phyloP scores from a whole-genome alignment of 2,888 invertebrate genomes.

The Diloba caeruleocephala region DNA sequence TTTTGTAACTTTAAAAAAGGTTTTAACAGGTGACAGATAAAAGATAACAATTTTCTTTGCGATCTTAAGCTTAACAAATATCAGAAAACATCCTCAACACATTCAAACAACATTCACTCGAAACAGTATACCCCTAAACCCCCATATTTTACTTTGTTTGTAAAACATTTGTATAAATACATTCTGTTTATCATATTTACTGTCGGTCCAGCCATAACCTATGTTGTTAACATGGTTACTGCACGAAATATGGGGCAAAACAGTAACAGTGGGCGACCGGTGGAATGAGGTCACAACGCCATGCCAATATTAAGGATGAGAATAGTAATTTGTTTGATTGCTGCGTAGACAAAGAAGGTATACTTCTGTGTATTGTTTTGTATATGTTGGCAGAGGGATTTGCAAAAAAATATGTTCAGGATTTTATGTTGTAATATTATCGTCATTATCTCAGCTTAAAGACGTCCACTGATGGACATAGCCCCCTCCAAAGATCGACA shows the following conservation, averaged over 20 bases:
- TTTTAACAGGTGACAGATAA: too few species aligned
- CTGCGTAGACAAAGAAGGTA: conserved; percentile 45
- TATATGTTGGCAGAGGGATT: conserved; percentile 37
- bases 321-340: conserved; percentile 39
- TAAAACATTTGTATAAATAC: conserved; percentile 52
- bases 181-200: conserved; percentile 55
- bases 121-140: too few species aligned
- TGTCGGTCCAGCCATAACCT: conserved; percentile 40
- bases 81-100: neutral
- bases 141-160: conserved; percentile 43
- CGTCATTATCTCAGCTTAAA: too few species aligned
- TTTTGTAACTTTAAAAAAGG: too few species aligned
- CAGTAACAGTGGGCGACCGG: conserved; percentile 17
- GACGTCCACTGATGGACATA: too few species aligned
- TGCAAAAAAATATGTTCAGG: too few species aligned
- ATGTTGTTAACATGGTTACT: conserved; percentile 42
- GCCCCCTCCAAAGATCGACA: too few species aligned
- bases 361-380: conserved; percentile 29
- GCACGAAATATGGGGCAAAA: conserved; percentile 35
- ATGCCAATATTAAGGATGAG: conserved; percentile 41
- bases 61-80: too few species aligned
- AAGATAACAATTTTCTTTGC: too few species aligned
- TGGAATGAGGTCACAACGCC: conserved; percentile 44
- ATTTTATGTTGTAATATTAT: too few species aligned
- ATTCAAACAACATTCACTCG: neutral